A percentile compares a stretch with the other conserved stretches of the same genome.
Conservation (phyloP, 2,113 vertebrate species). For the crab-eating macaque (Macaca fascicularis) region T2T-MFA8v1.1 NC_132903.1:1771501-1772000, state of each 20-base stretch:
- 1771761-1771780: not conserved
- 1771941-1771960: not conserved
- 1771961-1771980: not conserved
- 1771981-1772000: not conserved
- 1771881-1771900: not conserved
- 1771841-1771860: not conserved
- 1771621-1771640: not conserved
- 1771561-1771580: not conserved
- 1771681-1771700: not conserved
- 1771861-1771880: too few species aligned
- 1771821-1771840: not conserved
- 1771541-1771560: not conserved
- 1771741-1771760: not conserved
- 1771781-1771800: not conserved
- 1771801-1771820: not conserved
- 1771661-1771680: not conserved
- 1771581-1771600: not conserved
- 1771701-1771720: not conserved
- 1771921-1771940: not conserved
- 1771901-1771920: not conserved
- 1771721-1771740: not conserved
- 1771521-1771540: not conserved
- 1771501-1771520: not conserved
- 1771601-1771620: not conserved
- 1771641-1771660: not conserved